A percentile compares a stretch with the other conserved stretches of the same genome.
Evolutionary conservation across 2,113 vertebrate genomes (phyloP).

Genomic region (Sisor rabdophorus): DNA sequence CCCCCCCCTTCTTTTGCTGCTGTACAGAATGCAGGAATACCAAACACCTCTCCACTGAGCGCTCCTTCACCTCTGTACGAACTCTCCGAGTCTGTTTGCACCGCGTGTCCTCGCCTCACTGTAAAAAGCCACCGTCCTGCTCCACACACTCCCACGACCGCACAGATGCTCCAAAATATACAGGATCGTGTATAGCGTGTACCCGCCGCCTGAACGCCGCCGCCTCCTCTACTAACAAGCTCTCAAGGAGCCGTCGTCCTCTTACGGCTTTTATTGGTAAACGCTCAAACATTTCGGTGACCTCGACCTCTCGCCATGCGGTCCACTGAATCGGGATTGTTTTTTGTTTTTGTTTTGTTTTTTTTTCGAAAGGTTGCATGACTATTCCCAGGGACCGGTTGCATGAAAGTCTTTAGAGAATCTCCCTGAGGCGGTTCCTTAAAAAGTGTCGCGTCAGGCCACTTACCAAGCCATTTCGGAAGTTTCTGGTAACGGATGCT

Average conservation of each 20-base stretch:
- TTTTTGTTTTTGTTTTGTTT: neutral
- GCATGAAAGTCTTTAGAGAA: too few species aligned
- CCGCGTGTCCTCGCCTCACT: neutral
- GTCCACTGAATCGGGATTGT: neutral
- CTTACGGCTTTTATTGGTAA: slow-evolving; percentile 1
- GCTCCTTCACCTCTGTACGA: neutral
- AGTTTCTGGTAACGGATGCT: too few species aligned
- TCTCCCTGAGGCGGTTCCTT: too few species aligned
- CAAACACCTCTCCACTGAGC: slow-evolving; percentile 31
- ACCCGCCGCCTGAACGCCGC: neutral
- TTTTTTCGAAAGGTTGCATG: slow-evolving; percentile 42
- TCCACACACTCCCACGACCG: neutral
- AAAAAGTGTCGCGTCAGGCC: too few species aligned
- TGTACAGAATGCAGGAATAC: slow-evolving; percentile 37
- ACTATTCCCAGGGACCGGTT: neutral
- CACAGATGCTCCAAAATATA: slow-evolving; percentile 17
- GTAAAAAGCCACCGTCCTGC: neutral
- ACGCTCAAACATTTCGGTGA: too few species aligned
- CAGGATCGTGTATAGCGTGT: slow-evolving; percentile 27
- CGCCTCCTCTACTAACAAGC: slow-evolving; percentile 16
- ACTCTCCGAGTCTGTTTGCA: slow-evolving; percentile 4
- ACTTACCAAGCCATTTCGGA: too few species aligned
- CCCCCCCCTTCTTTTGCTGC: slow-evolving; percentile 34
- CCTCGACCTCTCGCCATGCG: neutral
- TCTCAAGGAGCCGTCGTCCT: slow-evolving; percentile 29